Evolutionary conservation across 2,888 invertebrate genomes (phyloP).

Genomic region (Cinara cedri): DNA sequence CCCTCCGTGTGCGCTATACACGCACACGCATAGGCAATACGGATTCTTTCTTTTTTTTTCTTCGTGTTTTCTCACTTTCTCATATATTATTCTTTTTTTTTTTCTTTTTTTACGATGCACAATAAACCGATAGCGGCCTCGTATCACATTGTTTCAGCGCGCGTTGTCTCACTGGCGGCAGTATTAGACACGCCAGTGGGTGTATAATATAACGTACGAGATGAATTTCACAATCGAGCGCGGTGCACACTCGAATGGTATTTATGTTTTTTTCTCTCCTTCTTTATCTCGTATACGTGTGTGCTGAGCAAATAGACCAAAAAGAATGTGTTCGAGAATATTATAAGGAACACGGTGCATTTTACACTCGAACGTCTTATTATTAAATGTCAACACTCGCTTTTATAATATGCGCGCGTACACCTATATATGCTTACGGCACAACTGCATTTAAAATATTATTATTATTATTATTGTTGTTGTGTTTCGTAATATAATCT

Average conservation of each 20-base stretch:
- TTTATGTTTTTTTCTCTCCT: background rate
- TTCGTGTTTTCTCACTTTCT: background rate
- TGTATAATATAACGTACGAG: conserved; percentile 5
- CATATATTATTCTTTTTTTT: background rate
- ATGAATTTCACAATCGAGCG: conserved; percentile 43
- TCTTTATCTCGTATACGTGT: conserved; percentile 7
- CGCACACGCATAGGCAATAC: too few species aligned
- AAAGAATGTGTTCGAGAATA: conserved; percentile 22
- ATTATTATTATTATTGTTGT: background rate
- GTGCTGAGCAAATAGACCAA: conserved; percentile 12
- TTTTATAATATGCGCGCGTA: background rate
- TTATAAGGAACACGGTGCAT: background rate
- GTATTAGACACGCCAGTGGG: too few species aligned
- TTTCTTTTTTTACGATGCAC: conserved; percentile 27
- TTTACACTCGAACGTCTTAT: conserved; percentile 1
- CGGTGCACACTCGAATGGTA: conserved; percentile 22
- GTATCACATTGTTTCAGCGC: too few species aligned
- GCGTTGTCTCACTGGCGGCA: background rate
- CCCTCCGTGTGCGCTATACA: too few species aligned
- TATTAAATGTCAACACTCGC: conserved; percentile 1
- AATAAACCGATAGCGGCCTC: conserved; percentile 19
- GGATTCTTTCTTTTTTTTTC: background rate
- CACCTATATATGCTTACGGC: background rate
- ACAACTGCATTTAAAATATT: too few species aligned
- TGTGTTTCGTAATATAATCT: too few species aligned